Percentiles rank a stretch among this genome's conserved stretches.
Conservation (phyloP, 2,113 vertebrate species). For the Antigone vipio region DNA sequence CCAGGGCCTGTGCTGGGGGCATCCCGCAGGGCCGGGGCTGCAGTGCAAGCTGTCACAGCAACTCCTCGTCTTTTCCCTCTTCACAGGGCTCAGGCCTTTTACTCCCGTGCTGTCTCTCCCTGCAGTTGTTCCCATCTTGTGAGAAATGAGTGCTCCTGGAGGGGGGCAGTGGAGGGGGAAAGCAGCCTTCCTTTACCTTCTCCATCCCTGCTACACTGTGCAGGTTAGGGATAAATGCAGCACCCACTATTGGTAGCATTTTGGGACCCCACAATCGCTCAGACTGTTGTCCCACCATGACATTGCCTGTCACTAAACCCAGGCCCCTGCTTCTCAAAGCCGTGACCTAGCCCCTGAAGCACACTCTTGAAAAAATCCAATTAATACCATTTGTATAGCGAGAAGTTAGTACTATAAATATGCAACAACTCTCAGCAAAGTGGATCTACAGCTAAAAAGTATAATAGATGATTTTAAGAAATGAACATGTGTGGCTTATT, state of each 20-base stretch:
- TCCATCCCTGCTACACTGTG: neutral
- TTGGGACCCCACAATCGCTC: neutral
- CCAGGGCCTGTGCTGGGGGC: neutral
- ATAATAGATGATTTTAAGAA: constrained; percentile 25
- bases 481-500: constrained; percentile 7
- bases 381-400: neutral
- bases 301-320: neutral
- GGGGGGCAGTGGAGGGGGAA: neutral
- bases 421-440: neutral
- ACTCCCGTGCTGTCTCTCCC: neutral
- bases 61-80: neutral
- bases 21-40: neutral
- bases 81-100: neutral
- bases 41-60: accelerated
- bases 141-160: neutral
- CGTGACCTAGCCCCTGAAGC: neutral
- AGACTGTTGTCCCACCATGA: neutral
- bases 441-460: neutral
- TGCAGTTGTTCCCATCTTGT: neutral
- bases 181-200: neutral
- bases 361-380: neutral
- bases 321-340: neutral
- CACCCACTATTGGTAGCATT: neutral
- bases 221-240: neutral
- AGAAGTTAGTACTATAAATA: neutral